Base-by-base conservation (phyloP, 2,113 vertebrate species). In the Scomber colias region DNA sequence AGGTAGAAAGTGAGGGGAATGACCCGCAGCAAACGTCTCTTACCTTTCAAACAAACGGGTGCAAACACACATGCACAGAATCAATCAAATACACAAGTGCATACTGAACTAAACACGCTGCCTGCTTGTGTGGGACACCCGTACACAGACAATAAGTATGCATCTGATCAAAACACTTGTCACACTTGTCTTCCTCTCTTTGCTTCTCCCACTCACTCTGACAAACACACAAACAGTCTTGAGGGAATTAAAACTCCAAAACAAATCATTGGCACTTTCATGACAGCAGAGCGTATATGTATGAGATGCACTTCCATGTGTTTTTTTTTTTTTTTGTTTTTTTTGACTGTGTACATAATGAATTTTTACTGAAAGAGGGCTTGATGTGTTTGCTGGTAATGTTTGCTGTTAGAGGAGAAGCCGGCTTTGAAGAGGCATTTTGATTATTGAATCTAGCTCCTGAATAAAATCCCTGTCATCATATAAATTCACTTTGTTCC, bases 251-350 rank as follows among this genome's bases (percentile, higher is more conserved):
- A 73, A 86, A 77, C 77, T 81, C 71, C n/a, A 83, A 86, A 83
- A 85, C 79, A 88, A 88, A 85, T 81, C 76, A 76, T 67, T 62
- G 63, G 59, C 67, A 71, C 76, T 80, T 87, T 77, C 67, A 79
- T 75, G 75, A 77, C 61, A 89, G 50, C 60, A 45, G 11, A 24
- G 46, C 76, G 71, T 77, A 9, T 84, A 83, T 83, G 53, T 69
- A 57, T 71, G 70, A 80, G 69, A 67, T 54, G 35, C 68, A 30
- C 48, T 81, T 81, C 11, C 11, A 16, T 67, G 13, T 68, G 54
- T 71, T 46, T 59, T 74, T 53, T 61, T 57, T 71, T 49, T 59
- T 63, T 17, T 35, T 35, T 35, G n/a, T 35, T 35, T 40, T 40
- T 7, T 40, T 10, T 40, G 2, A 11, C 21, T 55, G 56, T 12